Base-by-base conservation (phyloP, 2,888 invertebrate genomes). In the Pheosia tremula region DNA sequence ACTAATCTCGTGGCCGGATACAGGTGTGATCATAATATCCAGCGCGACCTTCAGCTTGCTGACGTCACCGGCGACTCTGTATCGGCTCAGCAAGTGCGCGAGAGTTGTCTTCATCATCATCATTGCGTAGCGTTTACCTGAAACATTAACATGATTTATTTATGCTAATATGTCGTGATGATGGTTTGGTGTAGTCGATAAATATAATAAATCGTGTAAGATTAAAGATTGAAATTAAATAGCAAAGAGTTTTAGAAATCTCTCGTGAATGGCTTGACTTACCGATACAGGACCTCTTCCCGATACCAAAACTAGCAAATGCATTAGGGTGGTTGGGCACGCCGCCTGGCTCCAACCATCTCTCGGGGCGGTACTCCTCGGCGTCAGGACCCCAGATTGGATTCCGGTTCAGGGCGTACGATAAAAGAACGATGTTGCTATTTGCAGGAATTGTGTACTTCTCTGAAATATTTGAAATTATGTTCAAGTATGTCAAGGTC, bases 321-420 rank as follows among this genome's bases (percentile, higher is more conserved):
- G 58, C 58, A 36, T 65, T 52, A 11, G 58, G 55, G 10, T 54
- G 58, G 11, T 52, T 49, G 5, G 62, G 54, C 24, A 62, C 38
- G 10, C 43, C 43, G 3, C 36, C 56, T 3, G 78, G 74, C 38
- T 81, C 75, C 5, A 84, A 58, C 85, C 85, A 87, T 3, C 87
- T 68, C 58, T 85, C 85, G 0, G 86, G 86, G 2, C 70, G 74
- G 69, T 85, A 86, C 61, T 73, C 57, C 3, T 74, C 64, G 0
- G 74, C 79, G 43, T 86, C 85, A 0, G 69, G 62, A 0, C 87
- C 87, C 86, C 86, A 86, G 37, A 77, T 63, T 0, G 80, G 70
- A 43, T 84, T 78, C 0, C 79, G 72, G 24, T 82, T 76, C 39
- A 84, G 60, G 0, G 80, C 82, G 53, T 78, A 82, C 0, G 76